Evolutionary conservation across 2,888 invertebrate species (phyloP), one percentile per base, ranked within the genome.

Genomic region (Tetanocera ferruginea): DNA sequence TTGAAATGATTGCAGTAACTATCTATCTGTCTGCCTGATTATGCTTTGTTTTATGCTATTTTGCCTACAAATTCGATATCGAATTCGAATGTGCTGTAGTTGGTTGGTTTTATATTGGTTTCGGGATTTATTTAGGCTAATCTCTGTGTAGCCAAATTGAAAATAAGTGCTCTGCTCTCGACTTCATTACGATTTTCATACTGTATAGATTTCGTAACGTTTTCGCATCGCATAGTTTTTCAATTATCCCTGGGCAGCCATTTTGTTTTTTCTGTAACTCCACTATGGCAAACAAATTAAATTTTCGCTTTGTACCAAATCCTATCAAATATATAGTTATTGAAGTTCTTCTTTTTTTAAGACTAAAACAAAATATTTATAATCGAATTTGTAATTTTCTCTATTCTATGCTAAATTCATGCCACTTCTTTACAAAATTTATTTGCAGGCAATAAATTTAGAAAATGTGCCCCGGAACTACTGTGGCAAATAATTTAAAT

Each of bases 111-210:
- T 28, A 28, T 64, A 62, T 62, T 64, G 73, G 60, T 74, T 74
- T 51, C 28, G 64, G 73, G 73, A 64, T 74, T 64, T 43, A 25
- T 25, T 51, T 37, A 31, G 17, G 64, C 62, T 74, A 74, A 74
- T 74, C 73, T 62, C 31, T 28, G 71, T 74, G 62, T 62, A 49
- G 73, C 43, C 73, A 74, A 74, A 74, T 74, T 74, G 73, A 43
- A 74, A 74, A 74, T 71, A 71, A 34, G 34, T 52, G 51, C 70
- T 25, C 70, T 51, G 6, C 31, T n/a, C 43, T 37, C 17, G 23
- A 49, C 43, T 62, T 73, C 37, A 73, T 73, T 73, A 60, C 72
- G 43, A 72, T 60, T 72, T 43, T 60, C 43, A 23, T 25, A 6
- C 25, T n/a, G 25, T n/a, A 23, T 0, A 19, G 34, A 31, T 11